Evolutionary conservation across 2,888 invertebrate species (phyloP).

Genomic region (Apeira syringaria): DNA sequence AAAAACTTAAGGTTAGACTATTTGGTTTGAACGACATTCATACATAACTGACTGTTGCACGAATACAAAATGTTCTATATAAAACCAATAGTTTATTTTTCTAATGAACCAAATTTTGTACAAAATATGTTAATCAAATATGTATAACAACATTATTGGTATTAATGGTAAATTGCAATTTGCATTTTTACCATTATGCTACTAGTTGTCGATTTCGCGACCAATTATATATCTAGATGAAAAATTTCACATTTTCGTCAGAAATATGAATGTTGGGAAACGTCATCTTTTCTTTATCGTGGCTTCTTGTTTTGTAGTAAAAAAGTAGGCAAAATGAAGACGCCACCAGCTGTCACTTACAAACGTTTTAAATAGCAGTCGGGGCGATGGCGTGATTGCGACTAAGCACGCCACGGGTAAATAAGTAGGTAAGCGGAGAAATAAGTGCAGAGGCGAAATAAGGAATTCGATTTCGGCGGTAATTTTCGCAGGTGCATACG

Average conservation of each 20-base stretch:
- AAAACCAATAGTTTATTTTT: too few species aligned
- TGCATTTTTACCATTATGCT: too few species aligned
- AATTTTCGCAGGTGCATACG: conserved; percentile 75
- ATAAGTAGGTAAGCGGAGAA: conserved; percentile 30
- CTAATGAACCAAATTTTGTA: too few species aligned
- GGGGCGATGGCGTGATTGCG: conserved; percentile 12
- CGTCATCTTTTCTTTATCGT: conserved; percentile 10
- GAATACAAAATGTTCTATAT: too few species aligned
- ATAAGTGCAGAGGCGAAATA: conserved; percentile 66
- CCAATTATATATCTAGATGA: too few species aligned
- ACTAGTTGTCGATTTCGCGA: too few species aligned
- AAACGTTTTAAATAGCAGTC: conserved; percentile 23
- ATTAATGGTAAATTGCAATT: too few species aligned
- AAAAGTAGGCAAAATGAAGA: conserved; percentile 15
- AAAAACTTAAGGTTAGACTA: too few species aligned
- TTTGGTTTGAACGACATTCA: too few species aligned
- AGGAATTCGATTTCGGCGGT: conserved; percentile 75
- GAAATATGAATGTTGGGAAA: conserved; percentile 22
- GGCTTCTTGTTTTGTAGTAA: conserved; percentile 4
- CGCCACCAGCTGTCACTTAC: conserved; percentile 24
- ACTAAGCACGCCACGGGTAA: conserved; percentile 23
- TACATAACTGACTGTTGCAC: too few species aligned
- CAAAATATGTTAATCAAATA: too few species aligned
- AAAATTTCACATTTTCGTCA: conserved; percentile 20
- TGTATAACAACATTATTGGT: too few species aligned